Conservation (phyloP, 2,888 invertebrate species). For the Eilema depressum region DNA sequence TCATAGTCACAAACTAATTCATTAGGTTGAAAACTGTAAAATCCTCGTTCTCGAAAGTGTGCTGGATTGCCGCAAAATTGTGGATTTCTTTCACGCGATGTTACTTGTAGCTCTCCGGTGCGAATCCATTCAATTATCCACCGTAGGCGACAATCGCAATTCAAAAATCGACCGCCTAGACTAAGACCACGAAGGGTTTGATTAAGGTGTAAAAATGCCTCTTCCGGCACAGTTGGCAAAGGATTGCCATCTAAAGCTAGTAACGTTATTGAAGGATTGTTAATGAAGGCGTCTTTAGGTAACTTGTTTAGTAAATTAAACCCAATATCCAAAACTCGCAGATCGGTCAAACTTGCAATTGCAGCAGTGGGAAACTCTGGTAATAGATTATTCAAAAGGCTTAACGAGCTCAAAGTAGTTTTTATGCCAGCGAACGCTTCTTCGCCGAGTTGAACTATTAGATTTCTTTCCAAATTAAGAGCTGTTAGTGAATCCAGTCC, state of each 20-base stretch:
- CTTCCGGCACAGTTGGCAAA: constrained; percentile 92
- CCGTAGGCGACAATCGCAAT: constrained; percentile 94
- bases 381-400: constrained; percentile 95
- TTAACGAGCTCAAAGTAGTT: constrained; percentile 94
- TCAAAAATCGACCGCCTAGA: constrained; percentile 94
- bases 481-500: constrained; percentile 94
- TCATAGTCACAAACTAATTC: constrained; percentile 89
- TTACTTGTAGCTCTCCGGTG: constrained; percentile 95
- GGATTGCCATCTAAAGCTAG: constrained; percentile 97
- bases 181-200: constrained; percentile 94
- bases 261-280: constrained; percentile 94
- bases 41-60: constrained; percentile 92
- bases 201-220: constrained; percentile 92
- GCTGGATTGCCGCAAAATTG: constrained; percentile 96
- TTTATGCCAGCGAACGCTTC: constrained; percentile 93
- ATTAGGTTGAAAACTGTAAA: constrained; percentile 94
- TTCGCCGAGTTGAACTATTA: constrained; percentile 92
- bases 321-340: constrained; percentile 96
- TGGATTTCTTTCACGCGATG: constrained; percentile 96
- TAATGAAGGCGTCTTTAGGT: constrained; percentile 92
- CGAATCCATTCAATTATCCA: constrained; percentile 97
- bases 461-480: constrained; percentile 95
- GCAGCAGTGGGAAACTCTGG: constrained; percentile 95
- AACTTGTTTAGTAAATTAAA: constrained; percentile 95
- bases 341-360: constrained; percentile 91